Evolutionary conservation across 2,113 vertebrate species (phyloP), one percentile per base, ranked within the genome.

Genomic region (Emberiza fucata): DNA sequence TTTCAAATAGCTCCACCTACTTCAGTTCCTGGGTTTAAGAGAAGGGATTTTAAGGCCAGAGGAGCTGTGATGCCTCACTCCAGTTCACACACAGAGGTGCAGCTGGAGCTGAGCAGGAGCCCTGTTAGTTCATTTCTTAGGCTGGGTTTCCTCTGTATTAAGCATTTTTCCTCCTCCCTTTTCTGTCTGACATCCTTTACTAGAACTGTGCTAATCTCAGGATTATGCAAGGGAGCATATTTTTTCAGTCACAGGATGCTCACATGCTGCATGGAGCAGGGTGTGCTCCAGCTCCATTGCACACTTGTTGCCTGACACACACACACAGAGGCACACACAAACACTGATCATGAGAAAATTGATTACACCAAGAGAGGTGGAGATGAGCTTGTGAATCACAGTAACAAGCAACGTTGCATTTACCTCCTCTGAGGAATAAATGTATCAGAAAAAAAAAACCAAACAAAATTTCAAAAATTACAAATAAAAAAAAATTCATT

Each of bases 171-270:
- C 84, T 91, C 70, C 83, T 94, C 77, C 61, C 45, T 56, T 76
- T 95, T 86, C 80, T 87, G 61, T 89, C 86, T 69, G 88, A 89
- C 83, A 95, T 84, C 94, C 78, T 53, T 85, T 85, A 29, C 44
- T 47, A 92, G 91, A 78, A 88, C 66, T 75, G 68, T 78, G 83
- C 83, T 97, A 95, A 97, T 93, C 95, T 92, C 71, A 90, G 94
- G 94, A 97, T 97, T 95, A 96, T 51, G 47, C 72, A 86, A 81
- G 86, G 91, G 77, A 95, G 72, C 86, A 64, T 93, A 92, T 96
- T 97, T 96, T 97, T 97, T 60, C 86, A 89, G 95, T 96, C 96
- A 97, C 90, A 96, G 96, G 94, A 92, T 94, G 94, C 81, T 96
- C 95, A 96, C 93, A 81, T 96, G 94, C 83, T 72, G 60, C 77